These are phyloP conservation scores for Calameuta pallipes DNA, from an alignment of 2,888 invertebrate genomes.

Conservation along the genomic window DNA sequence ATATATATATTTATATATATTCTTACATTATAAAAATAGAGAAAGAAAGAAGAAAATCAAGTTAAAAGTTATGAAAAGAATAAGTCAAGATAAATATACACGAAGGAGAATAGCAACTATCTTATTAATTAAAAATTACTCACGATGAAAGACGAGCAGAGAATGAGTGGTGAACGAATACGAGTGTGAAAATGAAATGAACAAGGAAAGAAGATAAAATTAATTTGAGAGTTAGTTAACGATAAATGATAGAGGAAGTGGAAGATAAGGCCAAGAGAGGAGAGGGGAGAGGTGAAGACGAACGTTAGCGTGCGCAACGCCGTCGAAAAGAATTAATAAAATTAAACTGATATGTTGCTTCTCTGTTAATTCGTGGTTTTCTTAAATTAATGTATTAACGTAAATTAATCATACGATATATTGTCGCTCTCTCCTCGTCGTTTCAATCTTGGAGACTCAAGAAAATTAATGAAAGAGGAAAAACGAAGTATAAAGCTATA, in stretches of 20 bases:
- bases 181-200: background rate
- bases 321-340: constrained; percentile 53
- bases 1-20: background rate
- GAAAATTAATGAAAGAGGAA: constrained; percentile 17
- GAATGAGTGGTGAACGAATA: background rate
- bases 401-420: constrained; percentile 49
- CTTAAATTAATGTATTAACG: constrained; percentile 47
- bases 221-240: background rate
- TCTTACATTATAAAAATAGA: background rate
- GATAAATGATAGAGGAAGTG: constrained; percentile 12
- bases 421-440: constrained; percentile 23
- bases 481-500: constrained; percentile 14
- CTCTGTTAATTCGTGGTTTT: constrained; percentile 57
- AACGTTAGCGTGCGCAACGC: background rate
- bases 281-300: background rate
- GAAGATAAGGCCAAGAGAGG: constrained; percentile 29
- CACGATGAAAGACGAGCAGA: background rate
- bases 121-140: constrained; percentile 3
- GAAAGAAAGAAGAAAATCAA: background rate
- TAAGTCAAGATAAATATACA: background rate
- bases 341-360: constrained; percentile 64
- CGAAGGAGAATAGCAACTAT: background rate
- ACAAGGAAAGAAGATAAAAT: constrained; percentile 19
- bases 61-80: background rate
- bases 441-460: constrained; percentile 25